Base-by-base conservation (phyloP, 1,140 invertebrate genomes). In the Brachionus paranguensis region DNA sequence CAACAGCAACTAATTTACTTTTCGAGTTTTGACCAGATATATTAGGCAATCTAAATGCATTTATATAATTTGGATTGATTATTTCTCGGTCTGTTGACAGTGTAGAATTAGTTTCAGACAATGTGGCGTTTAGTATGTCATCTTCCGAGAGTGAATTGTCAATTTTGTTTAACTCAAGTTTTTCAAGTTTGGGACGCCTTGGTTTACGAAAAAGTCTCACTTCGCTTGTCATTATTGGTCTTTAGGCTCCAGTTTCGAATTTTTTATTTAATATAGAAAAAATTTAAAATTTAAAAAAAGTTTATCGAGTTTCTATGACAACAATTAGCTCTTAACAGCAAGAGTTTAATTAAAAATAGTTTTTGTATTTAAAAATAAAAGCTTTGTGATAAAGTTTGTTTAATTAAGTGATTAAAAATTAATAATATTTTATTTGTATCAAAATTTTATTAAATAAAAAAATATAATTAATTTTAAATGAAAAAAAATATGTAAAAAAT, bases 251-350 rank as follows among this genome's bases (percentile, higher is more conserved):
- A 17, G 17, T 14, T 17, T 60, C 8, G 11, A 4, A 24, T 68
- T 33, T 68, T 24, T 68, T 65, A 20, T 65, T 27, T 27, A 29
- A 65, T 65, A 27, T 29, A 65, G 7, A 29, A 68, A 14, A 68
- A 29, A 41, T 24, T 29, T 7, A 41, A n/a, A 68, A 2, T 68
- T 68, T n/a, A 33, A 68, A n/a, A 68, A 68, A 27, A 33, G 65
- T 68, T 68, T 14, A 68, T 68, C 65, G 27, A 68, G 65, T 29
- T 68, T 68, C 53, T 60, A 60, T 60, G 53, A 60, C 53, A 60
- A 60, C 53, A 60, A 60, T 24, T 60, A 60, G 53, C 17, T 60
- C 17, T 60, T 24, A 10, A 60, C n/a, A 60, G n/a, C 6, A n/a
- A 47, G 14, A 47, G 45, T 47, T 47, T 47, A 47, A 47, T 47